A percentile compares a stretch with the other conserved stretches of the same genome.
Evolutionary conservation across 1,140 invertebrate genomes (phyloP).

Genomic region (Chymomyza costata): DNA sequence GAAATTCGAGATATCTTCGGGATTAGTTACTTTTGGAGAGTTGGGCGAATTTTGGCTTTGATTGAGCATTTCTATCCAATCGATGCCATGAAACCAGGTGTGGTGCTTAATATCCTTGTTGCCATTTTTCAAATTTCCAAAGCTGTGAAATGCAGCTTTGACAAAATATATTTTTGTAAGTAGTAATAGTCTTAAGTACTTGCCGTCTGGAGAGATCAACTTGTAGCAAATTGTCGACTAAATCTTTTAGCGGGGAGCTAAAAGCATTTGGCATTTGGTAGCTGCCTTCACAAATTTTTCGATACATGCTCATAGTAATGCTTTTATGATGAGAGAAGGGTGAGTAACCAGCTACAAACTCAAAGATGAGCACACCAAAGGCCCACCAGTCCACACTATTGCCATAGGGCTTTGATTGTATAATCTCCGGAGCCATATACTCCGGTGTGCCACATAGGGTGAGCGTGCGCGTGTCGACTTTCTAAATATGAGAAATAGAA

Average conservation of each 20-base stretch:
- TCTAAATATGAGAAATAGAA: slow-evolving; percentile 4
- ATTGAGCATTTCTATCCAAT: slow-evolving; percentile 90
- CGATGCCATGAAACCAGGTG: slow-evolving; percentile 82
- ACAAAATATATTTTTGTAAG: not conserved
- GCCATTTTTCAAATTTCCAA: slow-evolving; percentile 89
- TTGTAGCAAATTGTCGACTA: slow-evolving; percentile 88
- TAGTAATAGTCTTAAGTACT: not conserved
- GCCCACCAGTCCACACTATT: slow-evolving; percentile 97
- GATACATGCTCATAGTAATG: slow-evolving; percentile 91
- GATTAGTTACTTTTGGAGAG: slow-evolving; percentile 81
- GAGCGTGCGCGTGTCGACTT: slow-evolving; percentile 86
- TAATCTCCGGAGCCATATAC: slow-evolving; percentile 95
- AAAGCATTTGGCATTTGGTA: slow-evolving; percentile 82
- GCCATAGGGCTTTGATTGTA: slow-evolving; percentile 94
- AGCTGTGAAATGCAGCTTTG: not conserved
- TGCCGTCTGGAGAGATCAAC: slow-evolving; percentile 86
- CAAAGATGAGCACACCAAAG: slow-evolving; percentile 88
- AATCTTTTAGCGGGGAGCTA: slow-evolving; percentile 85
- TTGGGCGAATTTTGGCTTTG: slow-evolving; percentile 84
- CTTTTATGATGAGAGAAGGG: slow-evolving; percentile 84
- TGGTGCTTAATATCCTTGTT: slow-evolving; percentile 80
- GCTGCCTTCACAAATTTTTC: slow-evolving; percentile 85
- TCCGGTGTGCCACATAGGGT: slow-evolving; percentile 96
- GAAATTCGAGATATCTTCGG: slow-evolving; percentile 85
- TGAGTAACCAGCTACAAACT: slow-evolving; percentile 86